phyloP scores from a whole-genome alignment of 2,113 vertebrate genomes.

The Siphamia tubifer region DNA sequence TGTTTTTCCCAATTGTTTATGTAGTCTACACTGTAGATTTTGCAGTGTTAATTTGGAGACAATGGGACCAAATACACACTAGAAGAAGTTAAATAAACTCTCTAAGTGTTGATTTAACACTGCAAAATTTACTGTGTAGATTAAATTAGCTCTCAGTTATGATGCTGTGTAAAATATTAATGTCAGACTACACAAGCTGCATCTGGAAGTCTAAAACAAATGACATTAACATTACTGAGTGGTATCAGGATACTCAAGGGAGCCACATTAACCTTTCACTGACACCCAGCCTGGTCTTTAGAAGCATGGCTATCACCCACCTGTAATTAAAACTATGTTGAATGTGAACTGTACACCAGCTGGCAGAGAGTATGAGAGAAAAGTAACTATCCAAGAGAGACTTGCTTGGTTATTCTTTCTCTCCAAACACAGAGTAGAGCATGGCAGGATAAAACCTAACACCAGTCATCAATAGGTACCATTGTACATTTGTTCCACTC shows the following conservation, averaged over 20 bases:
- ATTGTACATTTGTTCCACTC: constrained; percentile 54
- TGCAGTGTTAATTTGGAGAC: too few species aligned
- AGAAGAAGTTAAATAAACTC: too few species aligned
- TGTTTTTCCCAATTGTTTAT: too few species aligned
- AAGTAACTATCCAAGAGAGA: neutral
- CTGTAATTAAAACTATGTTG: constrained; percentile 11
- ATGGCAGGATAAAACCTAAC: constrained; percentile 40
- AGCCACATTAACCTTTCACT: neutral
- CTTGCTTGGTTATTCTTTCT: constrained; percentile 25
- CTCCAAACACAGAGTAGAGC: constrained; percentile 25
- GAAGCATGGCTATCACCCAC: neutral
- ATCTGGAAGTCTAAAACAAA: neutral
- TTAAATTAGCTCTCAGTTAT: too few species aligned
- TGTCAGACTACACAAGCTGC: neutral
- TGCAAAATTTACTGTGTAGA: too few species aligned
- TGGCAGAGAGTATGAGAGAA: neutral
- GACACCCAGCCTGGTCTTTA: neutral
- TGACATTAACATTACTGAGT: neutral
- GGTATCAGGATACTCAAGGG: neutral
- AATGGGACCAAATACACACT: too few species aligned
- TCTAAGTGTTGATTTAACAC: too few species aligned
- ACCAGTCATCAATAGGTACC: constrained; percentile 58
- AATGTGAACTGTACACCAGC: constrained; percentile 7
- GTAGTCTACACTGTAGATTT: too few species aligned
- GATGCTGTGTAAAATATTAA: neutral